Conservation (phyloP, 2,888 invertebrate species). For the Synergus umbraculus region DNA sequence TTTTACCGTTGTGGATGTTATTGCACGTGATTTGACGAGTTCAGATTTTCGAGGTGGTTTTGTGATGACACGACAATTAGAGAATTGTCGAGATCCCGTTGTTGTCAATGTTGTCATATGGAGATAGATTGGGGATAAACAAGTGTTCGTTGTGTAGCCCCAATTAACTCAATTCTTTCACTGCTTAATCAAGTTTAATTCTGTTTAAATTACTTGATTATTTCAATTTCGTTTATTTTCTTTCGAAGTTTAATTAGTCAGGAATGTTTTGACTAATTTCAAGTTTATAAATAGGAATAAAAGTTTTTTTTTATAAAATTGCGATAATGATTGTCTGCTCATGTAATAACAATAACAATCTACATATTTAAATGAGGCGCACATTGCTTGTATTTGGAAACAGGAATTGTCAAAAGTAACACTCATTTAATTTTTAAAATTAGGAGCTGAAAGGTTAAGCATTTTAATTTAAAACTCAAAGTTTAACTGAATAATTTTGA, state of each 20-base stretch:
- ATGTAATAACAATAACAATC: not conserved
- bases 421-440: not conserved
- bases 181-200: not conserved
- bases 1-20: not conserved
- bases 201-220: not conserved
- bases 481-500: too few species aligned
- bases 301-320: not conserved
- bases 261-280: not conserved
- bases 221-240: not conserved
- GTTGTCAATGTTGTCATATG: slow-evolving; percentile 39
- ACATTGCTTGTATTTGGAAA: not conserved
- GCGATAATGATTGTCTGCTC: not conserved
- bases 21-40: slow-evolving; percentile 3
- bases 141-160: slow-evolving; percentile 9
- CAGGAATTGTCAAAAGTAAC: not conserved
- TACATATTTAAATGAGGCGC: not conserved
- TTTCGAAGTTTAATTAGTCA: not conserved
- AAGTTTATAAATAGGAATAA: not conserved
- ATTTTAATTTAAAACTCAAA: not conserved
- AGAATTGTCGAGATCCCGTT: slow-evolving; percentile 21
- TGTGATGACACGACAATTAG: not conserved
- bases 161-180: slow-evolving; percentile 8
- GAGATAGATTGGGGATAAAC: slow-evolving; percentile 31
- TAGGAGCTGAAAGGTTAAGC: not conserved
- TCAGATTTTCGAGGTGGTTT: not conserved